Evolutionary conservation across 2,888 invertebrate species (phyloP).

Genomic region (Eumerus sabulonum): DNA sequence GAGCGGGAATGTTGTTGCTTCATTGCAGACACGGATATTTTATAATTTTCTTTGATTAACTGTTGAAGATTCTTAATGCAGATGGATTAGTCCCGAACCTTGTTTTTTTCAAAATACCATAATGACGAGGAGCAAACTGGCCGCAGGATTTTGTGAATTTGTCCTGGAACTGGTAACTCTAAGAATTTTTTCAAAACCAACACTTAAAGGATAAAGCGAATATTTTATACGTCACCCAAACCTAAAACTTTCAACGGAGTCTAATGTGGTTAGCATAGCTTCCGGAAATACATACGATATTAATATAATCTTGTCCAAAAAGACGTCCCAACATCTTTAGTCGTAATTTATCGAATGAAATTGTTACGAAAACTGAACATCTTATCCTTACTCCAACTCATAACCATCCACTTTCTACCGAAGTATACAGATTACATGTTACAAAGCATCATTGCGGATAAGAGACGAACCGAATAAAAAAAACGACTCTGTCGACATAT

Average conservation of each 20-base stretch:
- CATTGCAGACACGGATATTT: too few species aligned
- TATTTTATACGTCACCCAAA: too few species aligned
- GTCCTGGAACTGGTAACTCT: too few species aligned
- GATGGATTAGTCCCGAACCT: too few species aligned
- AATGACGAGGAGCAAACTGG: too few species aligned
- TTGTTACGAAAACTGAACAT: slow-evolving; percentile 43
- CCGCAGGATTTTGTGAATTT: too few species aligned
- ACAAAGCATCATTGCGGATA: slow-evolving; percentile 8
- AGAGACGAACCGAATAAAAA: slow-evolving; percentile 19
- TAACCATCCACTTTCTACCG: slow-evolving; percentile 23
- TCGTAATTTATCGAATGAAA: slow-evolving; percentile 56
- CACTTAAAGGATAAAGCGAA: too few species aligned
- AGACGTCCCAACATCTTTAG: slow-evolving; percentile 49
- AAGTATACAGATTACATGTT: slow-evolving; percentile 1
- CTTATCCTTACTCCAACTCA: slow-evolving; percentile 18
- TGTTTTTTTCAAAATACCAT: too few species aligned
- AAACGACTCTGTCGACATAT: slow-evolving; percentile 32
- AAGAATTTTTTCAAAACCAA: too few species aligned
- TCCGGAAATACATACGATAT: slow-evolving; percentile 53
- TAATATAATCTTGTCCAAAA: slow-evolving; percentile 57
- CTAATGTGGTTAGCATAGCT: slow-evolving; percentile 55
- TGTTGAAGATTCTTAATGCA: too few species aligned
- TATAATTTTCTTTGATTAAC: too few species aligned
- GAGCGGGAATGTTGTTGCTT: too few species aligned
- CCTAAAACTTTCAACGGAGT: slow-evolving; percentile 11